Conservation (phyloP, 1,140 invertebrate genomes). For the Listronotus oregonensis region DNA sequence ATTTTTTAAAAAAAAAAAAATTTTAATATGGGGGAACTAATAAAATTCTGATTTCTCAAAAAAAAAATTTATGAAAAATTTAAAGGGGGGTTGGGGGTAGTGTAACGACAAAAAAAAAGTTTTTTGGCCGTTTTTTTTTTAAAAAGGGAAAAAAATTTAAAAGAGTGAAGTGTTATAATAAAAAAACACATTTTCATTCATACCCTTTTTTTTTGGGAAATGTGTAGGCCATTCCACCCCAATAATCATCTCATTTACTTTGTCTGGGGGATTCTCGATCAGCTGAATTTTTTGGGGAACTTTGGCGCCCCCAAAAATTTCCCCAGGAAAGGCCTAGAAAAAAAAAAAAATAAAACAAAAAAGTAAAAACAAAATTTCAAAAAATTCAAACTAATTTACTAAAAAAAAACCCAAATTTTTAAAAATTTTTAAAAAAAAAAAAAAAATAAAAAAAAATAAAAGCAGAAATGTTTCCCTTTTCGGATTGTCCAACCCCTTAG, state of each 20-base stretch:
- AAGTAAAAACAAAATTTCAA: neutral
- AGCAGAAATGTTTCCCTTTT: slow-evolving; percentile 58
- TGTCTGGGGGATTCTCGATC: slow-evolving; percentile 97
- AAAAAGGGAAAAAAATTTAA: too few species aligned
- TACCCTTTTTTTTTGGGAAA: slow-evolving; percentile 94
- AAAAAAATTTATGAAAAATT: too few species aligned
- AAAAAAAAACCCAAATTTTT: too few species aligned
- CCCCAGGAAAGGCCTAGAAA: slow-evolving; percentile 86
- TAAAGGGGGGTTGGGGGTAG: too few species aligned
- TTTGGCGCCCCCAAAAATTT: slow-evolving; percentile 98
- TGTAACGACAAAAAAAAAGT: too few species aligned
- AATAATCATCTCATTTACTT: slow-evolving; percentile 99
- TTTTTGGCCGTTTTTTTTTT: too few species aligned
- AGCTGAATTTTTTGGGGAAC: slow-evolving; percentile 98
- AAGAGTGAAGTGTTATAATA: too few species aligned
- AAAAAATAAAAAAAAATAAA: neutral
- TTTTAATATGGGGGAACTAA: too few species aligned
- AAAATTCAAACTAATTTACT: too few species aligned
- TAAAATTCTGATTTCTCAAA: too few species aligned
- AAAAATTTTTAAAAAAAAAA: too few species aligned
- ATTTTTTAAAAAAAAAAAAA: too few species aligned
- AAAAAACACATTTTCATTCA: slow-evolving; percentile 71
- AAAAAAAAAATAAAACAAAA: slow-evolving; percentile 6
- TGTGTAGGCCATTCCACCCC: slow-evolving; percentile 99
- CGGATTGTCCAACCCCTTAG: slow-evolving; percentile 96